phyloP scores from a whole-genome alignment of 2,113 vertebrate genomes.

The Galeopterus variegatus region DNA sequence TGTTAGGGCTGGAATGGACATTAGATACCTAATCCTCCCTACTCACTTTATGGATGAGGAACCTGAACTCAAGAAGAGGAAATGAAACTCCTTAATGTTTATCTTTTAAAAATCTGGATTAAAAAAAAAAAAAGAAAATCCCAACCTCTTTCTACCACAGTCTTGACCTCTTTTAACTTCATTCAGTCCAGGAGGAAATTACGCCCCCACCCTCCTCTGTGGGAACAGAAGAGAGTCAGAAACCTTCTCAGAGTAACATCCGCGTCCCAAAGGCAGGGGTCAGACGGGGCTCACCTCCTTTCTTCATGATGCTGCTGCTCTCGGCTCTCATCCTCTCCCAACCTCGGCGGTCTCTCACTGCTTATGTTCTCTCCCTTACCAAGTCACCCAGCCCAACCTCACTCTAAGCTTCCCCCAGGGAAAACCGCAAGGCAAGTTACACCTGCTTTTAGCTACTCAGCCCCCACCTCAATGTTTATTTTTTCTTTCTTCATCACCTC shows the following conservation, averaged over 20 bases:
- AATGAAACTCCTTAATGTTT: not conserved
- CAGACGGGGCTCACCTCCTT: fast-evolving
- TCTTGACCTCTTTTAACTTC: not conserved
- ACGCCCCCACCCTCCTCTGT: fast-evolving
- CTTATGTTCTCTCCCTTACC: not conserved
- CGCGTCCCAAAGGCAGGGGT: fast-evolving
- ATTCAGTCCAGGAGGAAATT: not conserved
- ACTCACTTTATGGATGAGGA: not conserved
- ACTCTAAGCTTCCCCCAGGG: not conserved
- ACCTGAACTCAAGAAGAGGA: not conserved
- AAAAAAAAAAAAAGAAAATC: not conserved
- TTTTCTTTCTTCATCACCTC: no score
- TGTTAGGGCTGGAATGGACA: not conserved
- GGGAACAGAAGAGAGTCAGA: not conserved
- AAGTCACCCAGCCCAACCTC: not conserved
- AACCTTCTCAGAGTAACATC: not conserved
- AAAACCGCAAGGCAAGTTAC: not conserved
- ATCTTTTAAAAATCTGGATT: not conserved
- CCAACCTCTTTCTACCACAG: not conserved
- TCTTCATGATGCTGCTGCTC: not conserved
- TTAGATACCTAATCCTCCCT: not conserved
- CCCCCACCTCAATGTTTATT: not conserved
- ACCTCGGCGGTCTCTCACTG: not conserved
- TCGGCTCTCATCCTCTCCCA: fast-evolving
- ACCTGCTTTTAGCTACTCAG: not conserved